Conservation (phyloP, 2,797 vertebrate species). For the Ceryle rudis region DNA sequence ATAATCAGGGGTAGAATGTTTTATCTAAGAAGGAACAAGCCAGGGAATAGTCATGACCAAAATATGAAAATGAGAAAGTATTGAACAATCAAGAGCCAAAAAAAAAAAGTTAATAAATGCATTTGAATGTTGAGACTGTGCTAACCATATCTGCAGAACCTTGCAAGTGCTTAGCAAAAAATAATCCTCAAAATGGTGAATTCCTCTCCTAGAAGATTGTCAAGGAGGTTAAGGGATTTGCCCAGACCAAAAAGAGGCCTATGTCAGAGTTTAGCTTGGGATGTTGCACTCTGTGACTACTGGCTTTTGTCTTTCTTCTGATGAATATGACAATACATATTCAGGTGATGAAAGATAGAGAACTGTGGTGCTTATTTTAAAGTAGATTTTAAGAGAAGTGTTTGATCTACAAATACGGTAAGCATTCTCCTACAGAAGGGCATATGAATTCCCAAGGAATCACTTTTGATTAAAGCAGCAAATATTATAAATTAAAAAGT, state of each 20-base stretch:
- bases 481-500: background rate
- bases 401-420: background rate
- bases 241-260: background rate
- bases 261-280: background rate
- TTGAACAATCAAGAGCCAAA: background rate
- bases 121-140: background rate
- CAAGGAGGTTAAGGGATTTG: background rate
- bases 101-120: background rate
- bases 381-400: background rate
- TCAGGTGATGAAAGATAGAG: background rate
- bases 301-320: background rate
- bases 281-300: background rate
- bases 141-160: background rate
- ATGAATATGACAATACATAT: background rate
- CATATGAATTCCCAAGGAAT: background rate
- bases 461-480: background rate
- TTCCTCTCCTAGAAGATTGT: background rate
- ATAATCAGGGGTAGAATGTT: background rate
- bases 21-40: background rate
- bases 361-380: background rate
- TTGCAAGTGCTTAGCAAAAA: background rate
- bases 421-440: background rate
- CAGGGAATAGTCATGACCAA: background rate
- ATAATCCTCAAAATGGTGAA: background rate
- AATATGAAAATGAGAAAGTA: background rate